Evolutionary conservation across 1,140 invertebrate species (phyloP).

Genomic region (Drosophila repletoides): DNA sequence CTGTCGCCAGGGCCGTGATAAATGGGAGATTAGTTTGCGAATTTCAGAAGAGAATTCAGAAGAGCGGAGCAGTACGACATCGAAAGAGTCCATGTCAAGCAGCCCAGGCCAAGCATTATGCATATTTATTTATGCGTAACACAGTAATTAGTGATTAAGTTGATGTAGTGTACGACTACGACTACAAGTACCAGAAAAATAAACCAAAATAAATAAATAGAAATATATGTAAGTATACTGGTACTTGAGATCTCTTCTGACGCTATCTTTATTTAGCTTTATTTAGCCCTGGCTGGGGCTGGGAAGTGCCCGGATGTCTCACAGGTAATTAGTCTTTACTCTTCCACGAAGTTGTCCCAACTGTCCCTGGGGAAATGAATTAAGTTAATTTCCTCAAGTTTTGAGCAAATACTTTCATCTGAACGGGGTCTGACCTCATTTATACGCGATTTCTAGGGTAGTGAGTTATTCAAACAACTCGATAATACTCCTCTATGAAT

Average conservation of each 20-base stretch:
- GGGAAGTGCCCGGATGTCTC: conserved; percentile 8
- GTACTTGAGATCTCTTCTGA: neutral
- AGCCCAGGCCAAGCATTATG: neutral
- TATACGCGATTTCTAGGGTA: too few species aligned
- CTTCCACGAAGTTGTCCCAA: conserved; percentile 1
- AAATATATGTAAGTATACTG: conserved; percentile 9
- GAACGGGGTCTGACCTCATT: neutral
- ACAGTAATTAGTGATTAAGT: conserved; percentile 76
- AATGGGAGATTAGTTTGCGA: conserved; percentile 77
- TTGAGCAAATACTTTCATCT: neutral
- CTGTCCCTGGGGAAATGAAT: neutral
- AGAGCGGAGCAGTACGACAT: conserved; percentile 41
- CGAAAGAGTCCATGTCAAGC: conserved; percentile 56
- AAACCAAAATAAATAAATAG: conserved; percentile 16
- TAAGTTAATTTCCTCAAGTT: too few species aligned
- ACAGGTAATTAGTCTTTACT: conserved; percentile 15
- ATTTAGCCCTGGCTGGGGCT: conserved; percentile 1
- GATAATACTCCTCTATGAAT: too few species aligned
- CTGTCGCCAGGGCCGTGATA: conserved; percentile 69
- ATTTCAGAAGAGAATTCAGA: conserved; percentile 37
- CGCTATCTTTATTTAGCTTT: neutral
- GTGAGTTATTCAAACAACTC: too few species aligned
- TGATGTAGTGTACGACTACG: conserved; percentile 52
- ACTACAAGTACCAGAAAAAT: conserved; percentile 4
- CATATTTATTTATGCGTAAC: conserved; percentile 51